Evolutionary conservation across 2,888 invertebrate genomes (phyloP), one percentile per base, ranked within the genome.

Genomic region (Nomada fucata): DNA sequence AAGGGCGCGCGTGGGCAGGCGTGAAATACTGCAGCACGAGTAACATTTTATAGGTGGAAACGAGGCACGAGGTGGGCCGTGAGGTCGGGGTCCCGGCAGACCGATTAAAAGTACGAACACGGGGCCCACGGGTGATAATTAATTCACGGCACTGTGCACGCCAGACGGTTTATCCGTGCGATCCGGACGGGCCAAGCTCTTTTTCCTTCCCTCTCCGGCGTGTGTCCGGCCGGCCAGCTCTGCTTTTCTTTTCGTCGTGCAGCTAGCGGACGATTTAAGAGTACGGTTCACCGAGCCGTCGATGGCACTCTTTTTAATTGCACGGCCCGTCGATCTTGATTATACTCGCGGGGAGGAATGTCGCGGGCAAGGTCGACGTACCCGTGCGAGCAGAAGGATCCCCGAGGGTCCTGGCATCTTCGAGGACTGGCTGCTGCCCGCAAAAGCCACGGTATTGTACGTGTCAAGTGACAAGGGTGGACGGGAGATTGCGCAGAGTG

Each of bases 1-100:
- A 59, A 84, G 86, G 87, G 85, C 82, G 79, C 89, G 90, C 91
- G 91, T 91, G 90, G 91, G 91, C 88, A 91, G 90, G 90, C 90
- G 90, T 91, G 90, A 91, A 91, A 91, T 91, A 91, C 86, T 90
- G 88, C 88, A 76, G 88, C 87, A 82, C 88, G 86, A 83, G 77
- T 76, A 81, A 88, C 85, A 76, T 89, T 91, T 91, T 88, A 88
- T 86, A 86, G 85, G 85, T 77, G 81, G 83, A 86, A 87, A 79
- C 78, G 81, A 83, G 83, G 82, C 83, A 76, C 65, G 79, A 82
- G 82, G 76, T 79, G 76, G 77, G 80, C 85, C 81, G 83, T 86
- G 83, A 87, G 86, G 84, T 87, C 83, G 85, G 82, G 84, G 83
- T 82, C 82, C 77, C 76, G 83, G 83, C 85, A 79, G 85, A 75